Percentiles rank a stretch among this genome's conserved stretches.
These are phyloP conservation scores for Rhamphomyia laevipes DNA, from an alignment of 2,888 invertebrate genomes.

Conservation along the genomic window DNA sequence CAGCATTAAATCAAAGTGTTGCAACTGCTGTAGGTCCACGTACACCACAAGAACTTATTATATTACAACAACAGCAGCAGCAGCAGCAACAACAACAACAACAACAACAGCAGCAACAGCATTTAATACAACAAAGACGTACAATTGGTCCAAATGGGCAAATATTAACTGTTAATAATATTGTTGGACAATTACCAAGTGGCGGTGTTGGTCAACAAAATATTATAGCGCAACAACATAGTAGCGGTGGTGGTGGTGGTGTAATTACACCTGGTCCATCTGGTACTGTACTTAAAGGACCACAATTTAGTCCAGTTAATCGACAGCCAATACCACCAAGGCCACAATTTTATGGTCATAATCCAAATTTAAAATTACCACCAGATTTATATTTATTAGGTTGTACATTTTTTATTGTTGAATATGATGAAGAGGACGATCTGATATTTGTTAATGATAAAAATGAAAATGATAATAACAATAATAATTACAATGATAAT, in stretches of 20 bases:
- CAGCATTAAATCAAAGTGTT: conserved; percentile 43
- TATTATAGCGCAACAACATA: conserved; percentile 31
- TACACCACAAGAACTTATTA: conserved; percentile 42
- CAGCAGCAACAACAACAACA: conserved; percentile 41
- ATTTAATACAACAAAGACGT: conserved; percentile 39
- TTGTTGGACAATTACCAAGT: conserved; percentile 23
- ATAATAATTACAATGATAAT: no score
- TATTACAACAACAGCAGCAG: conserved; percentile 42
- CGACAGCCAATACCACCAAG: conserved; percentile 42
- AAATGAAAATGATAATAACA: not conserved
- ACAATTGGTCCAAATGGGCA: conserved; percentile 42
- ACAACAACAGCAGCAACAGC: conserved; percentile 42
- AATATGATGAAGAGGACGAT: conserved; percentile 61
- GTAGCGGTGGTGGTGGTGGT: conserved; percentile 24
- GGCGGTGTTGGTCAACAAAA: conserved; percentile 18
- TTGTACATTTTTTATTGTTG: conserved; percentile 83
- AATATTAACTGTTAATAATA: conserved; percentile 19
- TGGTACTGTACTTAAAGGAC: conserved; percentile 21
- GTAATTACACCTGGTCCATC: conserved; percentile 22
- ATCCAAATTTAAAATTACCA: conserved; percentile 80
- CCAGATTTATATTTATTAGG: conserved; percentile 82
- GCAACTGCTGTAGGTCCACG: conserved; percentile 35
- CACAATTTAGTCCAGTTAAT: conserved; percentile 40
- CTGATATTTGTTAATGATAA: no score
- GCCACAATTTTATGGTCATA: conserved; percentile 84